Base-by-base conservation (phyloP, 2,113 vertebrate genomes). In the Harpagus bidentatus region DNA sequence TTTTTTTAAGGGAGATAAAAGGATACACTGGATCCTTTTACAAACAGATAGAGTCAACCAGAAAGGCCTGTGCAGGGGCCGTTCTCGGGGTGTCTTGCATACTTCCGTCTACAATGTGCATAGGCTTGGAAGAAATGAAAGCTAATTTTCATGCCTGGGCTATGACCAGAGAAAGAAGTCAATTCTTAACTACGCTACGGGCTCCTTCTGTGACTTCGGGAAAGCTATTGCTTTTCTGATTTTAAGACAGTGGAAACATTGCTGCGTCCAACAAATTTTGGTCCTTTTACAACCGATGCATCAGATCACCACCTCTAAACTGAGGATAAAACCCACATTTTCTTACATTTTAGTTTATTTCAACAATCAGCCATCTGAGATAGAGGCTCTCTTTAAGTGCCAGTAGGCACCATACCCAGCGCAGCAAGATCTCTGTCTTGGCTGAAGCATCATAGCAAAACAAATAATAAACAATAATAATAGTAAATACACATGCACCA, bases 201-300 rank as follows among this genome's bases (percentile, higher is more conserved):
- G 16, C 43, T 74, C 69, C 84, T 80, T 43, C 38, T 7, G 21
- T 8, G 40, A 42, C 81, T 80, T 63, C 2, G 0, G 28, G 21
- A 40, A 66, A 93, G 34, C 25, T 43, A 45, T 9, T 55, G 55
- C 5, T 69, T 55, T 73, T 72, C 58, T 55, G 29, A 23, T 31
- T 42, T 59, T 34, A 63, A 80, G 7, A 14, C 71, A 55, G 10
- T 7, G 13, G 36, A 52, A 82, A 50, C n/a, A 28, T 9, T n/a
- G 22, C 36, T 52, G 45, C 38, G 20, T 61, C 72, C 48, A n/a
- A 21, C 10, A 34, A 4, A 11, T 21, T 13, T 7, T 36, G 45
- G 14, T 23, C 85, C 69, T 48, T 13, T 21, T 7, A 29, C 43
- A 55, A n/a, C 4, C 16, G 28, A 0, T 0, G 2, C 26, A 32